These are phyloP conservation scores for Thysanoteuthis rhombus DNA, from an alignment of 2,888 invertebrate species.

Conservation along the genomic window DNA sequence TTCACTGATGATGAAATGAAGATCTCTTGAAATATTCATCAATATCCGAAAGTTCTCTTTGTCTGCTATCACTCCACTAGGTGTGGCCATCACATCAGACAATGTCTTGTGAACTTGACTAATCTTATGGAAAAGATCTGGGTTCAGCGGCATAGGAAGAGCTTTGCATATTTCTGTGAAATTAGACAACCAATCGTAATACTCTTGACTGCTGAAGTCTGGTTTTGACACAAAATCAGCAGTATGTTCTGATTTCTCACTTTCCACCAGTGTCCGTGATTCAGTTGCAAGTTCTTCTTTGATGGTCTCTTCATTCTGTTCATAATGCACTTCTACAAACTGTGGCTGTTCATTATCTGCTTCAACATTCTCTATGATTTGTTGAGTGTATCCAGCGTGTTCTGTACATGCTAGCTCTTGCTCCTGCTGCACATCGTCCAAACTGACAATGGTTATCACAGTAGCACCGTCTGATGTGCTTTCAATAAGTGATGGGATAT, in stretches of 20 bases:
- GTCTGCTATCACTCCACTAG: slow-evolving; percentile 60
- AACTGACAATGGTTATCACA: slow-evolving; percentile 34
- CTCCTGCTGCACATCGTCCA: slow-evolving; percentile 32
- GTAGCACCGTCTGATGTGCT: slow-evolving; percentile 29
- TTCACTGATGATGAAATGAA: slow-evolving; percentile 58
- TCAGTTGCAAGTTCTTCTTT: slow-evolving; percentile 33
- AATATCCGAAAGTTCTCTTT: slow-evolving; percentile 61
- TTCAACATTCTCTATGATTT: slow-evolving; percentile 36
- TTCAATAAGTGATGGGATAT: slow-evolving; percentile 15
- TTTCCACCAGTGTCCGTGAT: neutral
- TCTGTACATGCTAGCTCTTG: slow-evolving; percentile 15
- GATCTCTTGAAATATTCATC: slow-evolving; percentile 62
- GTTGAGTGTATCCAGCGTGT: neutral
- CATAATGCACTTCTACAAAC: slow-evolving; percentile 26
- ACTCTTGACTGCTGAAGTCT: slow-evolving; percentile 62
- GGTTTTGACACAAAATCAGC: slow-evolving; percentile 58
- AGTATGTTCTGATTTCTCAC: neutral
- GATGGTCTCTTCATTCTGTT: slow-evolving; percentile 30
- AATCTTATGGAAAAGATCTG: slow-evolving; percentile 61
- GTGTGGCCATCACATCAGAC: slow-evolving; percentile 63
- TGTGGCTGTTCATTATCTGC: slow-evolving; percentile 32
- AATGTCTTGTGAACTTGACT: slow-evolving; percentile 64
- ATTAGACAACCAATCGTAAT: slow-evolving; percentile 63
- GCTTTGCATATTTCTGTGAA: slow-evolving; percentile 62
- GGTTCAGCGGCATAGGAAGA: slow-evolving; percentile 58